Evolutionary conservation across 2,113 vertebrate genomes (phyloP), one percentile per base, ranked within the genome.

Genomic region (Chelonoidis abingdonii): DNA sequence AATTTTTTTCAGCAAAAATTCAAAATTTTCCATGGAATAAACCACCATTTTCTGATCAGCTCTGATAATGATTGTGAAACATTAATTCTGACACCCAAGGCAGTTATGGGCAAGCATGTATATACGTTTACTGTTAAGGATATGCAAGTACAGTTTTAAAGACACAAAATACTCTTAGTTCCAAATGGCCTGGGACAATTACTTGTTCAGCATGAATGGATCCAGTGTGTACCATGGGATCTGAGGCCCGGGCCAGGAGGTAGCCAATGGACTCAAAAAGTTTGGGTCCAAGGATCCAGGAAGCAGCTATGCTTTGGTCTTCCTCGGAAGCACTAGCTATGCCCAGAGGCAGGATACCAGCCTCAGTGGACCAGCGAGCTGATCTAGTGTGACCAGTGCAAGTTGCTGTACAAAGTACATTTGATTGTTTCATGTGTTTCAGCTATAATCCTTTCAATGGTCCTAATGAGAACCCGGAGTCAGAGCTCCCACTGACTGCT

Each of bases 401-500:
- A 47, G 10, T 47, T 88, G 25, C 57, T 93, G 8, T 76, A 5
- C 38, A 65, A 92, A 93, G 31, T 93, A 49, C 92, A 27, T 31
- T 56, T 93, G 95, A 10, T 1, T 92, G 4, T 84, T 89, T n/a
- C 84, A 57, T 96, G 72, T 92, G 50, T 95, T 97, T 94, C 97
- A 99, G 99, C 98, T 99, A 99, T 95, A 99, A 99, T 96, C 99
- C 99, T 47, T 99, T 99, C 11, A 99, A 99, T 94, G 99, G 99
- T 44, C 99, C 99, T 88, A 99, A 99, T 83, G 99, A 99, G 98
- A 99, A 99, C 87, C 99, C 99, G 44, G 99, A 99, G 95, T 99
- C 99, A 75, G 99, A 99, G 97, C 98, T 99, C 16, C 99, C 99
- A 0, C 98, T 99, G 85, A 99, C 99, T 16, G 99, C 99, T 53